Conservation (phyloP, 1,140 invertebrate genomes). For the Hirudo medicinalis region DNA sequence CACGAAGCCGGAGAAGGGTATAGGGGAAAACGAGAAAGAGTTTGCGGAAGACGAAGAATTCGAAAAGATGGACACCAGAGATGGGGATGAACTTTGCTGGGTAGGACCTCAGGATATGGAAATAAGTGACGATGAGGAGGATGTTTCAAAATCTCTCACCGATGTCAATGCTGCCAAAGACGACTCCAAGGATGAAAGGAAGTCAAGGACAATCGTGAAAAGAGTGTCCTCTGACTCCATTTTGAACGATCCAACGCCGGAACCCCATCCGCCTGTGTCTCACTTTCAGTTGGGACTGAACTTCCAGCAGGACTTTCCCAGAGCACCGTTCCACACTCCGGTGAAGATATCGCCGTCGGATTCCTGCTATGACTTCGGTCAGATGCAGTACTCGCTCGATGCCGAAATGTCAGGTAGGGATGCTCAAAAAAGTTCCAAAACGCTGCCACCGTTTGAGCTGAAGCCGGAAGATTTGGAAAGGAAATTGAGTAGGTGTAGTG, state of each 20-base stretch:
- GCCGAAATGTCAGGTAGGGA: no score
- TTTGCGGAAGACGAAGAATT: not conserved
- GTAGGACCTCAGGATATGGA: no score
- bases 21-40: not conserved
- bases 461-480: slow-evolving; percentile 16
- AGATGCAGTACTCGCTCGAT: not conserved
- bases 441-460: not conserved
- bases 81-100: not conserved
- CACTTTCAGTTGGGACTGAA: not conserved
- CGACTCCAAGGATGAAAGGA: not conserved
- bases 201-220: not conserved
- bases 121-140: not conserved
- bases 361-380: not conserved
- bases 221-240: not conserved
- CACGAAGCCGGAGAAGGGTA: not conserved
- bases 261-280: not conserved
- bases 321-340: slow-evolving; percentile 15
- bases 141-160: not conserved
- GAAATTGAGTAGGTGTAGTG: slow-evolving; percentile 14
- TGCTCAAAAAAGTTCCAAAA: not conserved
- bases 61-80: slow-evolving; percentile 4
- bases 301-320: slow-evolving; percentile 2
- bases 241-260: not conserved
- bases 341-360: slow-evolving; percentile 13
- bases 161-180: not conserved